Evolutionary conservation across 2,888 invertebrate genomes (phyloP), one percentile per base, ranked within the genome.

Genomic region (Polyommatus icarus): DNA sequence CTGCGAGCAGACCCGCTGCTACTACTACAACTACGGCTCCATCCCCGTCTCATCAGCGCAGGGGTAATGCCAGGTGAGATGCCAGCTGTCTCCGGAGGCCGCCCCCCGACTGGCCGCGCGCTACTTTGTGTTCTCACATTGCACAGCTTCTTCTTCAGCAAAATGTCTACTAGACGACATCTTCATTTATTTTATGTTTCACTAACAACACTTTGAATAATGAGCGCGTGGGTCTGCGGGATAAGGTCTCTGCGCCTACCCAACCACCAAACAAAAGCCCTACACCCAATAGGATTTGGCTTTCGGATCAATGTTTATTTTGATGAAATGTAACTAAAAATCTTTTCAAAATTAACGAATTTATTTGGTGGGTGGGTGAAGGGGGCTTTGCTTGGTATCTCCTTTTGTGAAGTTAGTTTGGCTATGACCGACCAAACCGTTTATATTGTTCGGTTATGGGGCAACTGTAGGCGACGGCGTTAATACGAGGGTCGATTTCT

Each of bases 11-110:
- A 97, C 97, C 81, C 96, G 97, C 87, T 98, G 97, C 95, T 97
- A 97, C 93, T 97, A 97, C 94, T 97, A 97, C 95, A 97, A 97
- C 94, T 98, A 97, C 92, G 97, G 97, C 90, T 97, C 97, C 91
- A 97, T 97, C 95, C 97, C 97, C 90, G 97, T 97, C 88, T 97
- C 97, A 90, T 97, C 97, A 86, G 96, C 97, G 95, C 97, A 97
- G 97, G 97, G 97, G 97, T 97, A 97, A 97, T 97, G 92, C 90
- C 94, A 96, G 96, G 96, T 96, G 96, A 96, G 96, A 94, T 94
- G 94, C 94, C 94, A 94, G 91, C 93, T 89, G 93, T 91, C 91
- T 92, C 93, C 92, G 90, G 93, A 93, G 91, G 90, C 89, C 89
- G 88, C 88, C 90, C 93, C 93, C 94, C 90, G 90, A 88, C 85